Percentiles rank a stretch among this genome's conserved stretches.
Evolutionary conservation across 2,888 invertebrate species (phyloP).

Genomic region (Electrophaes corylata): DNA sequence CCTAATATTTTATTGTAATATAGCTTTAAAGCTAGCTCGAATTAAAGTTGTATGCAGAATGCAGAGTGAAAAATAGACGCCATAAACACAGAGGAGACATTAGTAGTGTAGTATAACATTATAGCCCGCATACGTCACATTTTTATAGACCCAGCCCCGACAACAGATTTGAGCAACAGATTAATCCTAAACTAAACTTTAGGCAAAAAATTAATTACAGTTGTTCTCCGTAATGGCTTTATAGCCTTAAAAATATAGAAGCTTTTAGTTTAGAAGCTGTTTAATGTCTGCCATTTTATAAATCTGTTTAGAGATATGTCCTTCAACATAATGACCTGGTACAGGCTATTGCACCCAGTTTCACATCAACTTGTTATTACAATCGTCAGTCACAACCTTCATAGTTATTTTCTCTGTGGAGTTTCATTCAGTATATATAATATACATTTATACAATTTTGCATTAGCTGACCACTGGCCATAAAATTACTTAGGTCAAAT

Average conservation of each 20-base stretch:
- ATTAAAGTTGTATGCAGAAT: no score
- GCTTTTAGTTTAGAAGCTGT: conserved; percentile 16
- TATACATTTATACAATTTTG: not conserved
- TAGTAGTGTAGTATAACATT: not conserved
- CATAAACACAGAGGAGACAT: not conserved
- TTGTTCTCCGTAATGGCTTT: conserved; percentile 25
- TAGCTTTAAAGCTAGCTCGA: not conserved
- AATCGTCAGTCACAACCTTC: not conserved
- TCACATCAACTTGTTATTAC: conserved; percentile 7
- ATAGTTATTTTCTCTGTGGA: not conserved
- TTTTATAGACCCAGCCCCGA: conserved; percentile 4
- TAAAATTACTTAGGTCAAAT: conserved; percentile 36
- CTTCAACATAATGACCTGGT: conserved; percentile 31
- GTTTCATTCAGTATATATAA: not conserved
- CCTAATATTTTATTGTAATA: conserved; percentile 10
- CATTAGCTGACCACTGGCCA: conserved; percentile 17
- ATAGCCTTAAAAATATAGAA: conserved; percentile 7
- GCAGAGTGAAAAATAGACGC: conserved; percentile 13
- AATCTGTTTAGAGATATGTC: conserved; percentile 27
- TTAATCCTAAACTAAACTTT: conserved; percentile 16
- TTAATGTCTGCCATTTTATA: conserved; percentile 26
- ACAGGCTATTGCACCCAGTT: conserved; percentile 30
- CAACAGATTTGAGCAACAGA: conserved; percentile 11
- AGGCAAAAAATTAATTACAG: conserved; percentile 31
- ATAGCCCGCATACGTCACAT: not conserved